Conservation (phyloP, 2,797 vertebrate genomes). For the Falco biarmicus region DNA sequence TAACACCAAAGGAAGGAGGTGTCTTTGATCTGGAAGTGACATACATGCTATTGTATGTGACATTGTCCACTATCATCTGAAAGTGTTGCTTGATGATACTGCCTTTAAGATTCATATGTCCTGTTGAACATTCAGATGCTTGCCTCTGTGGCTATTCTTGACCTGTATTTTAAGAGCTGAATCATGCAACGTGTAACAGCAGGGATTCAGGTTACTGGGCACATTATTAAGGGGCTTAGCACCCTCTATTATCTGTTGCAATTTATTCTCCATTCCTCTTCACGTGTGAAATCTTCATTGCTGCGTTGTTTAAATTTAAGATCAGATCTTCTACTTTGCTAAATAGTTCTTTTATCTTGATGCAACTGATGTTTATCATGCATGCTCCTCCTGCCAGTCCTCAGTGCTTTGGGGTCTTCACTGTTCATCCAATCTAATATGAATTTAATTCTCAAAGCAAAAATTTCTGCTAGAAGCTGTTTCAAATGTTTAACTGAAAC, state of each 20-base stretch:
- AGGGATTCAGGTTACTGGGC: neutral
- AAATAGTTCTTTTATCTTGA: neutral
- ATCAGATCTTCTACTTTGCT: neutral
- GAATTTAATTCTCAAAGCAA: neutral
- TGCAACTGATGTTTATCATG: neutral
- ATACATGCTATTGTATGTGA: neutral
- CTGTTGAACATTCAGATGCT: neutral
- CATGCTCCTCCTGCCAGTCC: neutral
- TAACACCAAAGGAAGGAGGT: neutral
- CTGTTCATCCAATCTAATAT: neutral
- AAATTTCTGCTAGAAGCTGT: neutral
- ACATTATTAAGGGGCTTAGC: neutral
- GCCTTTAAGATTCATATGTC: neutral
- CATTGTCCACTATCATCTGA: neutral
- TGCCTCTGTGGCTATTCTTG: neutral
- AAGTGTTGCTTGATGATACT: neutral
- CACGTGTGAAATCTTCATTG: neutral
- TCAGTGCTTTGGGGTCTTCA: neutral
- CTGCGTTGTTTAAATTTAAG: neutral
- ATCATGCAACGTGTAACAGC: neutral
- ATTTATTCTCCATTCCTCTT: neutral
- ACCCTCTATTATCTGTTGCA: neutral
- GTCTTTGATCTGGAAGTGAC: neutral
- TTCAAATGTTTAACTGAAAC: slow-evolving; percentile 43
- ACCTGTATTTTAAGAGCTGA: neutral